A percentile compares a stretch with the other conserved stretches of the same genome.
phyloP scores from a whole-genome alignment of 2,113 vertebrate genomes.

The Lutjanus erythropterus region DNA sequence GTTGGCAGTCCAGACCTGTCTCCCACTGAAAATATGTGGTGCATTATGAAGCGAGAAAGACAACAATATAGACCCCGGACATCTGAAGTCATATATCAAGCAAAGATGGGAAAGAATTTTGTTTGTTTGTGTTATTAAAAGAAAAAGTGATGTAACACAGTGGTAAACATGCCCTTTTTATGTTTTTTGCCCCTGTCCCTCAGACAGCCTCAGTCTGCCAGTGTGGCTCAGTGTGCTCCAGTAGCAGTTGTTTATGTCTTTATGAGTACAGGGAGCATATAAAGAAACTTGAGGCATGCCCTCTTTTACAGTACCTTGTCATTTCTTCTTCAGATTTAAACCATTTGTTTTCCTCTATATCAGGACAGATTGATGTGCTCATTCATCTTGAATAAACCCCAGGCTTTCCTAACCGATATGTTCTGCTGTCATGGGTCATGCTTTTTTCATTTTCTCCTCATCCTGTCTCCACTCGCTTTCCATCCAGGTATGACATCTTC shows the following conservation, averaged over 20 bases:
- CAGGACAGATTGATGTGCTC: constrained; percentile 20
- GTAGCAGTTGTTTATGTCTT: not conserved
- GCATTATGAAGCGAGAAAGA: no score
- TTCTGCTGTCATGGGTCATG: constrained; percentile 12
- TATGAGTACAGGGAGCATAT: not conserved
- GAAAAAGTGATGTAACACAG: no score
- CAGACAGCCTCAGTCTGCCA: no score
- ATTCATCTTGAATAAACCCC: constrained; percentile 38
- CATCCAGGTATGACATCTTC: constrained; percentile 67
- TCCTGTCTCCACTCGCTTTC: constrained; percentile 65
- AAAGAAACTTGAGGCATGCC: not conserved
- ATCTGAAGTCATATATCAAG: no score
- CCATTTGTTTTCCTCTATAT: not conserved
- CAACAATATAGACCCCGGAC: no score
- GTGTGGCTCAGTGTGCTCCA: no score
- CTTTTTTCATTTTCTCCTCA: constrained; percentile 20
- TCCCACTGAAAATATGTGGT: no score
- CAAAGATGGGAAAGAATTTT: no score
- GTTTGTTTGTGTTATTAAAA: no score
- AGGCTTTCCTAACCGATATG: constrained; percentile 26
- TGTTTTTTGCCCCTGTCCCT: no score
- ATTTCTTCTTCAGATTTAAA: not conserved
- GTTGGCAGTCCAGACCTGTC: no score
- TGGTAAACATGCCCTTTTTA: no score
- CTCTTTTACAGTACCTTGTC: not conserved